Conservation (phyloP, 2,797 vertebrate species). For the Microcaecilia unicolor region DNA sequence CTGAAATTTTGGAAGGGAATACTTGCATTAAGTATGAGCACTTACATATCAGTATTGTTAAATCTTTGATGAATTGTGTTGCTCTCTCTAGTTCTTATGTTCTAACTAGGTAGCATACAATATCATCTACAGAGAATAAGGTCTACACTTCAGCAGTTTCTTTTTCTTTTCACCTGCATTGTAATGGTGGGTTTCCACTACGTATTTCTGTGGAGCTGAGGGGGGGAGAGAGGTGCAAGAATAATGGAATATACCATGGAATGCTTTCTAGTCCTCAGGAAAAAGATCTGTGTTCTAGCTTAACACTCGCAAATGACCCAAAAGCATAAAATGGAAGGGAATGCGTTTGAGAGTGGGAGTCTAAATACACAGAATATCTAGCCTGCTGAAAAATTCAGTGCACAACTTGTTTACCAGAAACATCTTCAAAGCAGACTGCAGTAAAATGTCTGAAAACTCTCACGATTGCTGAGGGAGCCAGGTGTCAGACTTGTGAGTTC, state of each 20-base stretch:
- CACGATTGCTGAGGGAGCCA: no score
- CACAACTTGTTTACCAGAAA: no score
- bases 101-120: constrained; percentile 19
- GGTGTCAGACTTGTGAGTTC: no score
- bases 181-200: no score
- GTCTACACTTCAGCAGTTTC: constrained; percentile 22
- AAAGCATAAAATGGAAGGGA: constrained; percentile 16
- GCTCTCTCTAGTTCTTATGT: constrained; percentile 13
- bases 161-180: constrained; percentile 14
- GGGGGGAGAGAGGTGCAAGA: no score
- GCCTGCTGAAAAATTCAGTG: no score
- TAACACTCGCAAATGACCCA: constrained; percentile 10
- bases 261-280: no score
- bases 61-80: constrained; percentile 18
- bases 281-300: constrained; percentile 18
- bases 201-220: no score
- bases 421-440: no score
- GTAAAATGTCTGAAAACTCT: no score
- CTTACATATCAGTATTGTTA: constrained; percentile 14
- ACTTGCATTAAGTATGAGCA: constrained; percentile 8
- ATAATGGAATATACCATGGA: no score
- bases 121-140: constrained; percentile 13
- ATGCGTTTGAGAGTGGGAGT: constrained; percentile 13
- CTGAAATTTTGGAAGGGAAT: constrained; percentile 9
- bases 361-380: constrained; percentile 10